These are phyloP conservation scores for Neoscelio sp. DNA, from an alignment of 2,888 invertebrate species.

Conservation along the genomic window DNA sequence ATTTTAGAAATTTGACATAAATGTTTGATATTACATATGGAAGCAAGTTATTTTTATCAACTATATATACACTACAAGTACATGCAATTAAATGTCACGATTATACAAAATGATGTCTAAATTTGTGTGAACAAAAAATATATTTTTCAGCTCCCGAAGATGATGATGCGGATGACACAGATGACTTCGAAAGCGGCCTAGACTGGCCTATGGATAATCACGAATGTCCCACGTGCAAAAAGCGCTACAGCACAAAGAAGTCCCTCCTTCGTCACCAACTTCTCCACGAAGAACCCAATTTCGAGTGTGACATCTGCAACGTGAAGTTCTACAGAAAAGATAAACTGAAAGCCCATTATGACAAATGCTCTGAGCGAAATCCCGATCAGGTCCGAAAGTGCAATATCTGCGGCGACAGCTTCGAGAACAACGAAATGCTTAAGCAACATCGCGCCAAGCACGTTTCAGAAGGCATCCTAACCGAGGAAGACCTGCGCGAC, in stretches of 20 bases:
- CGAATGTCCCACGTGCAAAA: constrained; percentile 81
- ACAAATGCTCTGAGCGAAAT: constrained; percentile 82
- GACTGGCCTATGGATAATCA: constrained; percentile 82
- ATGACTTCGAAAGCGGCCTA: constrained; percentile 79
- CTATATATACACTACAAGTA: too few relatives aligned
- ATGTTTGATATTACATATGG: too few relatives aligned
- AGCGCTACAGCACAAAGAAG: constrained; percentile 81
- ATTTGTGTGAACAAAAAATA: neutral
- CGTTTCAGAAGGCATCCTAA: constrained; percentile 80
- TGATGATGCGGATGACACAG: constrained; percentile 77
- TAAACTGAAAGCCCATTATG: constrained; percentile 81
- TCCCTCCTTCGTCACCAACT: constrained; percentile 80
- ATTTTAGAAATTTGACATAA: too few relatives aligned
- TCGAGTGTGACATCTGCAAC: constrained; percentile 81
- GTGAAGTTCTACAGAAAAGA: constrained; percentile 82
- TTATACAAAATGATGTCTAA: neutral
- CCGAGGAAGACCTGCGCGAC: constrained; percentile 80
- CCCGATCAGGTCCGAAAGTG: constrained; percentile 82
- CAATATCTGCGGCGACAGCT: constrained; percentile 81
- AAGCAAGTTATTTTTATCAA: too few relatives aligned
- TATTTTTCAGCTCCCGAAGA: constrained; percentile 53
- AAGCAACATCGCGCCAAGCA: constrained; percentile 80
- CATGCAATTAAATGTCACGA: too few relatives aligned
- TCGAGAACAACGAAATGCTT: constrained; percentile 81
- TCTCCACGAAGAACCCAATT: constrained; percentile 81